These are phyloP conservation scores for Coboldia fuscipes DNA, from an alignment of 1,140 invertebrate genomes.

Conservation along the genomic window DNA sequence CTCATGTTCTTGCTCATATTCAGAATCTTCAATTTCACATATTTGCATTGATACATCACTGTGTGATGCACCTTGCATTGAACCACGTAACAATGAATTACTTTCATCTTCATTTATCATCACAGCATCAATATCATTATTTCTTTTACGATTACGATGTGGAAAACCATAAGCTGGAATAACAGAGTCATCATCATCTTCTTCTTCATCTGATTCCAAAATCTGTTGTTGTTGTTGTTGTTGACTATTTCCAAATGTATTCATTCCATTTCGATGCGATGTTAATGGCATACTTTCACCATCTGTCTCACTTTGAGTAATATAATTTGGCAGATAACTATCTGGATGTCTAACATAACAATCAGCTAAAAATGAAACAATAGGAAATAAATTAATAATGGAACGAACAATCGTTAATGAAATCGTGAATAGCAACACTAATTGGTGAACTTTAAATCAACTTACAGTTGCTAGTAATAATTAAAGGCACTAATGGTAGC, in stretches of 20 bases:
- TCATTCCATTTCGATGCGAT: conserved; percentile 19
- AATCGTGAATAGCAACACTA: neutral
- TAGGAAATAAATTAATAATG: conserved; percentile 3
- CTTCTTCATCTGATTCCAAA: conserved; percentile 13
- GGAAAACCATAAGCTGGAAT: conserved; percentile 5
- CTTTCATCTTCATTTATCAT: conserved; percentile 29
- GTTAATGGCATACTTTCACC: conserved; percentile 29
- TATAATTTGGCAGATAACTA: conserved; percentile 59
- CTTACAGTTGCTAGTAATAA: conserved; percentile 20
- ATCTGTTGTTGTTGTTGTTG: conserved; percentile 25
- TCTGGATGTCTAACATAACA: conserved; percentile 65
- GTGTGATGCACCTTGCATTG: conserved; percentile 31
- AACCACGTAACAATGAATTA: conserved; percentile 42
- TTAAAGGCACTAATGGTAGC: conserved; percentile 26
- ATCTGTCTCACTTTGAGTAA: conserved; percentile 43
- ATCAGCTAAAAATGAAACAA: conserved; percentile 24
- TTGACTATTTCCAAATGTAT: conserved; percentile 20
- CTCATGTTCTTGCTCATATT: conserved; percentile 28
- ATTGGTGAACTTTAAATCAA: conserved; percentile 3
- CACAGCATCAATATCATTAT: conserved; percentile 7
- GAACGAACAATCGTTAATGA: neutral
- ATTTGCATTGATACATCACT: conserved; percentile 72
- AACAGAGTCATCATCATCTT: conserved; percentile 26
- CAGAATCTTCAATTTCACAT: conserved; percentile 86
- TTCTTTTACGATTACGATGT: neutral